Evolutionary conservation across 2,888 invertebrate species (phyloP).

Genomic region (Leucania comma): DNA sequence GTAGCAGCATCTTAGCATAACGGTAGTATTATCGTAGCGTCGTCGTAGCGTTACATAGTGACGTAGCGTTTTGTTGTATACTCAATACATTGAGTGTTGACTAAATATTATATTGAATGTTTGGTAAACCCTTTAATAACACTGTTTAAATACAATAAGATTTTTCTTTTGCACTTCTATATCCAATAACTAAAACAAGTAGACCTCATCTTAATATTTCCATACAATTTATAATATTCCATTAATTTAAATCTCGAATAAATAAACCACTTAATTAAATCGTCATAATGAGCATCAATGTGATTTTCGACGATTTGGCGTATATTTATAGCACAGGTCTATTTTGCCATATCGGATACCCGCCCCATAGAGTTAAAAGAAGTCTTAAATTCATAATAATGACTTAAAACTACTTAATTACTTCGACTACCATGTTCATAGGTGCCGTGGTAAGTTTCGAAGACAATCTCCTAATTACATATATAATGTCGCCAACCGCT

Average conservation of each 20-base stretch:
- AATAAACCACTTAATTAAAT: not conserved
- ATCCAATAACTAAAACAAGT: not conserved
- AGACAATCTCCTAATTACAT: not conserved
- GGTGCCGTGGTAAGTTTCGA: not conserved
- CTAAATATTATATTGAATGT: not conserved
- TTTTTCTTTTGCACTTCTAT: not conserved
- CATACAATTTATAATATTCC: not conserved
- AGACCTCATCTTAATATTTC: not conserved
- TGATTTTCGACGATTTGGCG: not conserved
- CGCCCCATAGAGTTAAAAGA: not conserved
- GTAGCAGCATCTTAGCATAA: not conserved
- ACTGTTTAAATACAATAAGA: not conserved
- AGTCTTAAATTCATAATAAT: not conserved
- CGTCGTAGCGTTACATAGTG: not conserved
- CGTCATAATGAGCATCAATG: not conserved
- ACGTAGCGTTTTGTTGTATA: not conserved
- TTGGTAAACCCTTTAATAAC: not conserved
- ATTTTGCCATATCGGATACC: not conserved
- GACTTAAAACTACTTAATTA: conserved; percentile 10
- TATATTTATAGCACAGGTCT: not conserved
- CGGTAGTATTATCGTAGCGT: not conserved
- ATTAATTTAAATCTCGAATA: not conserved
- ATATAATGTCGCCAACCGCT: conserved; percentile 28
- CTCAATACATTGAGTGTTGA: not conserved
- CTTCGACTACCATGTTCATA: not conserved